phyloP scores from a whole-genome alignment of 2,797 vertebrate species.

The Cyprinodon diabolis region DNA sequence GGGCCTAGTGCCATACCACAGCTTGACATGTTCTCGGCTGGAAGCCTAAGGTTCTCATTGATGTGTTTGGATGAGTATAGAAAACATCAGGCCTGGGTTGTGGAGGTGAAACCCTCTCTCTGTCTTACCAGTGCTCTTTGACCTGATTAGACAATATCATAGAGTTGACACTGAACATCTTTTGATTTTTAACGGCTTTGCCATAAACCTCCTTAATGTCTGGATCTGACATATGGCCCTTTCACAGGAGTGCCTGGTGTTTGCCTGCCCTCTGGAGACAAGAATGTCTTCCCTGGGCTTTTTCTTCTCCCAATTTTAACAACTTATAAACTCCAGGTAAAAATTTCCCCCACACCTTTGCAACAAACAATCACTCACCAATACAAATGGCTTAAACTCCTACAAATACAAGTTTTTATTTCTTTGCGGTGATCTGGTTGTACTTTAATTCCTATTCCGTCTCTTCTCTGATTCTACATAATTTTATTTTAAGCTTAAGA shows the following conservation, averaged over 20 bases:
- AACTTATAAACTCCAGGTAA: background rate
- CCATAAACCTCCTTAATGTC: background rate
- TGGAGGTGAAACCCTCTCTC: background rate
- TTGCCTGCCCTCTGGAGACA: background rate
- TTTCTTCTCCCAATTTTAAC: background rate
- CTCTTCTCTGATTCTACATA: too few relatives aligned
- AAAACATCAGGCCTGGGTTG: background rate
- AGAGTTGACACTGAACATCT: background rate
- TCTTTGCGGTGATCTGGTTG: background rate
- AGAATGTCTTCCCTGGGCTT: background rate
- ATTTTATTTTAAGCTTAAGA: background rate
- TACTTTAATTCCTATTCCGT: background rate
- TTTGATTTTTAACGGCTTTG: background rate
- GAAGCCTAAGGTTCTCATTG: background rate
- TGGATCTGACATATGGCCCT: background rate
- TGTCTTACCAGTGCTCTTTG: background rate
- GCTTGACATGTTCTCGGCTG: background rate
- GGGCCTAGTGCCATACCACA: too few relatives aligned
- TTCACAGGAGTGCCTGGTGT: background rate
- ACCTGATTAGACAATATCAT: background rate
- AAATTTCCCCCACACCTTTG: background rate
- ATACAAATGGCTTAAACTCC: background rate
- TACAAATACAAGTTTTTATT: background rate
- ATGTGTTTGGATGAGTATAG: background rate
- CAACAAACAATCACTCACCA: too few relatives aligned